A percentile compares a stretch with the other conserved stretches of the same genome.
Evolutionary conservation across 2,797 vertebrate genomes (phyloP).

Genomic region (Gymnoscopelus braueri): DNA sequence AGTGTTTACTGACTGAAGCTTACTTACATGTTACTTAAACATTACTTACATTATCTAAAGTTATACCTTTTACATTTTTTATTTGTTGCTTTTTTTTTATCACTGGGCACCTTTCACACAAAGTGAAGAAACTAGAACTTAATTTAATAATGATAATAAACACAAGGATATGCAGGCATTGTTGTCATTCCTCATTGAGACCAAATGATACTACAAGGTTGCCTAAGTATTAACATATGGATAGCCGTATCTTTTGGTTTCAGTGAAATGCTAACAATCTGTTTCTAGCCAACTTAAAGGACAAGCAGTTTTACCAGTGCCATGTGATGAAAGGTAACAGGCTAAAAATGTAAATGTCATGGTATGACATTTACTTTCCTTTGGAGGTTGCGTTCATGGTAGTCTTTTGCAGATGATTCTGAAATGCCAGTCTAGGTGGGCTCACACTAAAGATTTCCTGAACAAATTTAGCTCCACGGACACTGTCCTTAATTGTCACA

Average conservation of each 20-base stretch:
- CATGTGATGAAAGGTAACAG: conserved; percentile 7
- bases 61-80: not conserved
- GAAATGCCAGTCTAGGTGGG: conserved; percentile 1
- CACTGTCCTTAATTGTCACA: conserved; percentile 4
- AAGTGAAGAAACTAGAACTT: not conserved
- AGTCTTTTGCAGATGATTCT: conserved; percentile 7
- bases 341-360: not conserved
- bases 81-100: not conserved
- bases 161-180: not conserved
- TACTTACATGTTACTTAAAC: too few species aligned
- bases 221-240: too few species aligned
- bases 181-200: conserved; percentile 3
- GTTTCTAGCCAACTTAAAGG: not conserved
- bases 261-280: conserved; percentile 1
- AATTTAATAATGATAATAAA: not conserved
- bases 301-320: not conserved
- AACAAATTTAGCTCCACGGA: conserved; percentile 13
- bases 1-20: conserved; percentile 16
- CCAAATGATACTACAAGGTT: not conserved
- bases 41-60: too few species aligned
- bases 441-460: conserved; percentile 1
- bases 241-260: too few species aligned
- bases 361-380: not conserved
- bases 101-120: not conserved
- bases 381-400: not conserved